These are phyloP conservation scores for Cheilosia vulpina DNA, from an alignment of 2,888 invertebrate genomes.

Conservation along the genomic window DNA sequence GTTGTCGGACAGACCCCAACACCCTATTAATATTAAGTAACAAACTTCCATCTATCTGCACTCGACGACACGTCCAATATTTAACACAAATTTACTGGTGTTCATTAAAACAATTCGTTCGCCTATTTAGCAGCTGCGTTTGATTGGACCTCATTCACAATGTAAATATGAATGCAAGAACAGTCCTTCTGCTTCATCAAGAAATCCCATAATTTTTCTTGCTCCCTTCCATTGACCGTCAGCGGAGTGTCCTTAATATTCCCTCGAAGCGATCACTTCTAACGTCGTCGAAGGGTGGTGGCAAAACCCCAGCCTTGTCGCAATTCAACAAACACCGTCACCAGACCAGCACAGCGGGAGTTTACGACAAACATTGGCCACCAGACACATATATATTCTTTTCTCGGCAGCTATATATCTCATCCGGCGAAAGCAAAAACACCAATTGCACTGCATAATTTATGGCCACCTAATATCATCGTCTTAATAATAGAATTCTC, in stretches of 20 bases:
- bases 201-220: constrained; percentile 46
- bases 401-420: not conserved
- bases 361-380: constrained; percentile 31
- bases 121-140: constrained; percentile 62
- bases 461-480: constrained; percentile 71
- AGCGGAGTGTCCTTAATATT: constrained; percentile 61
- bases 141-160: constrained; percentile 61
- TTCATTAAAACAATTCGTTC: constrained; percentile 52
- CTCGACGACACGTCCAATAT: constrained; percentile 23
- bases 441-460: constrained; percentile 74
- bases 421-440: constrained; percentile 20
- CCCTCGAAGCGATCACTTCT: constrained; percentile 33
- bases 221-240: constrained; percentile 28
- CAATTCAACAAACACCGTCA: constrained; percentile 27
- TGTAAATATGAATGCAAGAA: constrained; percentile 60
- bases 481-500: constrained; percentile 74
- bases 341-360: constrained; percentile 42
- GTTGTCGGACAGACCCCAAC: not conserved
- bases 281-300: not conserved
- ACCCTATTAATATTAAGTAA: constrained; percentile 66
- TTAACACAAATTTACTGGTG: constrained; percentile 27
- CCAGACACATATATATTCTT: constrained; percentile 17
- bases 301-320: constrained; percentile 37
- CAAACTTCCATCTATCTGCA: constrained; percentile 52
- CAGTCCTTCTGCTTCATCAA: constrained; percentile 42